Conservation (phyloP, 2,888 invertebrate species). For the Yponomeuta evonymella region DNA sequence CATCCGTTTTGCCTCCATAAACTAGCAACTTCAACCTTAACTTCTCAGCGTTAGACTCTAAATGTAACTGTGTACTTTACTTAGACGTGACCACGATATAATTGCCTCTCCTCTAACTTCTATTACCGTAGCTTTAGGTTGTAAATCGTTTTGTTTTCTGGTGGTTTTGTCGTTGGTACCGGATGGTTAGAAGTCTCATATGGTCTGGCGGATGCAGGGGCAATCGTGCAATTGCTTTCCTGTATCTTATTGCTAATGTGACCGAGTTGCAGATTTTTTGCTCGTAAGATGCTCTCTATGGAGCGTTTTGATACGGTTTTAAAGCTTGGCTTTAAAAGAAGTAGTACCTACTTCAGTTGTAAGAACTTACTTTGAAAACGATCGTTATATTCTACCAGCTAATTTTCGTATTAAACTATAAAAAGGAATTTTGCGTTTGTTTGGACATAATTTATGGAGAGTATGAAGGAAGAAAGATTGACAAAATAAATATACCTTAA, state of each 20-base stretch:
- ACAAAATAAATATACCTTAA: no score
- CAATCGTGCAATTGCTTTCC: constrained; percentile 44
- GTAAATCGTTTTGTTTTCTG: background rate
- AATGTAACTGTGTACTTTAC: background rate
- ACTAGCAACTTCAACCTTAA: background rate
- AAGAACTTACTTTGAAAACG: background rate
- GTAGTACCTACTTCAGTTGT: background rate
- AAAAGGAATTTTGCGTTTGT: no score
- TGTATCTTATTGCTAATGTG: constrained; percentile 38
- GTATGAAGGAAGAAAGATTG: no score
- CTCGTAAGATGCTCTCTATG: background rate
- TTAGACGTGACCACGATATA: background rate
- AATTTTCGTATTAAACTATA: no score
- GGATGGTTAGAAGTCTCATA: background rate
- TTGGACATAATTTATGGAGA: no score
- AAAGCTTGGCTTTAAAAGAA: background rate
- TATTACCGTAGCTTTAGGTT: background rate
- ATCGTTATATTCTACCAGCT: no score
- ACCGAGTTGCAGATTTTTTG: constrained; percentile 12
- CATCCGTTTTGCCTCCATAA: constrained; percentile 25
- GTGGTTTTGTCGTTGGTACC: background rate
- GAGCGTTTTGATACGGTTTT: background rate
- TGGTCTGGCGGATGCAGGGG: constrained; percentile 39
- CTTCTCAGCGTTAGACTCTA: background rate
- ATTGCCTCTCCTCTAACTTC: background rate